Base-by-base conservation (phyloP, 2,113 vertebrate species). In the Ramphastos sulfuratus region DNA sequence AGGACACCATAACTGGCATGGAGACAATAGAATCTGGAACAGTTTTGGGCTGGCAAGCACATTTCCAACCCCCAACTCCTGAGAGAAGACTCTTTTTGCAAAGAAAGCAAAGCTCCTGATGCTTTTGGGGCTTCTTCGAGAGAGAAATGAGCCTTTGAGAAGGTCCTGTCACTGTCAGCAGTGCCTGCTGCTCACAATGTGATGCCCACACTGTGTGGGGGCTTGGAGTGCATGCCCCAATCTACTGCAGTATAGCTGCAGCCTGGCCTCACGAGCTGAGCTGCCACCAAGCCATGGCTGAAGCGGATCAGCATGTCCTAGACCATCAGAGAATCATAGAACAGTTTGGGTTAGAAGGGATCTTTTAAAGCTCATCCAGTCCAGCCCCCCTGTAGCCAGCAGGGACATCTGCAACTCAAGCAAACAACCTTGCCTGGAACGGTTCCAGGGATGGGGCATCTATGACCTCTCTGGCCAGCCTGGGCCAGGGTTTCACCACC, bases 261-360 rank as follows among this genome's bases (percentile, higher is more conserved):
- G 64, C 7, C 10, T 30, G 21, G 24, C 48, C 64, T 67, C 48
- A 28, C 0, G 3, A 20, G 18, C 24, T 23, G 15, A 58, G 48
- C 10, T 6, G 17, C 3, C 24, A 21, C 15, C 0, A 4, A 52
- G 33, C 4, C 0, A 1, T 13, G 31, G 31, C 0, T 73, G 33
- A 72, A 95, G 61, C 3, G 67, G 56, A 78, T 6, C 35, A 30
- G 18, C 54, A 15, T 2, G 15, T 4, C 52, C 20, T 35, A 28
- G 46, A 63, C 20, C 13, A 35, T 10, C 60, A 37, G 3, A 35
- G 23, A 37, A 15, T 16, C 59, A 23, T 4, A 33, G n/a, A 61
- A 35, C 15, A 21, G 21, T 35, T 35, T 61, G 33, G 59, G 59
- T 61, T 20, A 23, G 33, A 61, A 35, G 59, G 59, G 30, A 24